phyloP scores from a whole-genome alignment of 2,113 vertebrate species.

The Sardina pilchardus region DNA sequence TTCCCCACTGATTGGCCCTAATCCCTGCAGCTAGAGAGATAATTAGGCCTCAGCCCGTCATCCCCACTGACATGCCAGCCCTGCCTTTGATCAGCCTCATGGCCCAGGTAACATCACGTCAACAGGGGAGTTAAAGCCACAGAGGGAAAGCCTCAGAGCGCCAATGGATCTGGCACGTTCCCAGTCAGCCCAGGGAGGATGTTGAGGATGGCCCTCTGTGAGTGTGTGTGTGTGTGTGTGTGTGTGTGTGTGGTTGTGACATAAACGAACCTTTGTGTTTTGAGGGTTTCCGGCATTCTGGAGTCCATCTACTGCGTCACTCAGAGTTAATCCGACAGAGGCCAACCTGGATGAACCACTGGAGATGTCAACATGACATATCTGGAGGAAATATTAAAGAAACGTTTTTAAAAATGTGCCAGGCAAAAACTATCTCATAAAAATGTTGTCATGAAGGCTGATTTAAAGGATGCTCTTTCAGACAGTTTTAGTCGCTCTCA shows the following conservation, averaged over 20 bases:
- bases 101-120: constrained; percentile 52
- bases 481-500: not conserved
- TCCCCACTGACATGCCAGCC: constrained; percentile 42
- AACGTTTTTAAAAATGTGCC: no score
- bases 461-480: no score
- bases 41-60: constrained; percentile 59
- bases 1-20: constrained; percentile 55
- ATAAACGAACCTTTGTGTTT: not conserved
- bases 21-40: constrained; percentile 60
- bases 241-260: not conserved
- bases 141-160: constrained; percentile 30
- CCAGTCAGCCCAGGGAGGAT: not conserved
- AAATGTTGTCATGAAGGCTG: not conserved
- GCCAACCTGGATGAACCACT: not conserved
- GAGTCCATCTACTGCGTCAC: not conserved
- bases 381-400: not conserved
- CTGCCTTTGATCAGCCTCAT: constrained; percentile 53
- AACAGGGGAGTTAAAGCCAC: constrained; percentile 48
- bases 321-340: not conserved
- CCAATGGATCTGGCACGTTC: not conserved
- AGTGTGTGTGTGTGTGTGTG: not conserved
- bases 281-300: not conserved
- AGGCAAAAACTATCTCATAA: no score
- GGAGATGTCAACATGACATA: not conserved
- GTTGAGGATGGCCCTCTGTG: not conserved